A percentile compares a stretch with the other conserved stretches of the same genome.
phyloP scores from a whole-genome alignment of 2,888 invertebrate species.

The Nebria salina region DNA sequence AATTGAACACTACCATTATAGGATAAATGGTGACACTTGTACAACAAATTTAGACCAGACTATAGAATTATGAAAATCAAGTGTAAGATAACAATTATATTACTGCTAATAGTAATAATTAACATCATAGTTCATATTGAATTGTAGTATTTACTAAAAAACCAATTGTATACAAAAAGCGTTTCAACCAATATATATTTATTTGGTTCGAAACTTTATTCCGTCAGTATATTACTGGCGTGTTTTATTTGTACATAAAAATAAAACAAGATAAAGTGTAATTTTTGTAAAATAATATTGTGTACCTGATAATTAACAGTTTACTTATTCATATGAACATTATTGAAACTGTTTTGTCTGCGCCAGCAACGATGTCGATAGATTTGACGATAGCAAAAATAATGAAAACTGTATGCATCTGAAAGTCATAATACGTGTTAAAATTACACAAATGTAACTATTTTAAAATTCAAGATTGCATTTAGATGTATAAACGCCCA shows the following conservation, averaged over 20 bases:
- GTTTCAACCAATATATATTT: too few relatives aligned
- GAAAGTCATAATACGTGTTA: neutral
- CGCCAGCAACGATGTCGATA: neutral
- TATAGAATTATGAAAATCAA: too few relatives aligned
- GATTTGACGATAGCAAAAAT: neutral
- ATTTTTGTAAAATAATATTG: neutral
- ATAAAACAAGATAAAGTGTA: neutral
- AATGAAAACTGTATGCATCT: neutral
- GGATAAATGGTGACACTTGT: too few relatives aligned
- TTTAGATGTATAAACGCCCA: neutral
- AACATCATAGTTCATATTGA: too few relatives aligned
- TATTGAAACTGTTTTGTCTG: neutral
- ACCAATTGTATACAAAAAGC: too few relatives aligned
- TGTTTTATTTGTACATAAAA: neutral
- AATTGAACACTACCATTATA: too few relatives aligned
- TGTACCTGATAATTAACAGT: neutral
- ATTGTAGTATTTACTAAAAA: too few relatives aligned
- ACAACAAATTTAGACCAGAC: too few relatives aligned
- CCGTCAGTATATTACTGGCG: neutral
- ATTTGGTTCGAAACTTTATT: neutral
- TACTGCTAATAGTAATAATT: too few relatives aligned
- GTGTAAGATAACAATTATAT: too few relatives aligned
- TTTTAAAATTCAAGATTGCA: neutral
- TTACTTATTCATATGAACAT: neutral
- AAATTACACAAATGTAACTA: slow-evolving; percentile 1